Evolutionary conservation across 1,140 invertebrate species (phyloP).

Genomic region (Anoplolepis gracilipes): DNA sequence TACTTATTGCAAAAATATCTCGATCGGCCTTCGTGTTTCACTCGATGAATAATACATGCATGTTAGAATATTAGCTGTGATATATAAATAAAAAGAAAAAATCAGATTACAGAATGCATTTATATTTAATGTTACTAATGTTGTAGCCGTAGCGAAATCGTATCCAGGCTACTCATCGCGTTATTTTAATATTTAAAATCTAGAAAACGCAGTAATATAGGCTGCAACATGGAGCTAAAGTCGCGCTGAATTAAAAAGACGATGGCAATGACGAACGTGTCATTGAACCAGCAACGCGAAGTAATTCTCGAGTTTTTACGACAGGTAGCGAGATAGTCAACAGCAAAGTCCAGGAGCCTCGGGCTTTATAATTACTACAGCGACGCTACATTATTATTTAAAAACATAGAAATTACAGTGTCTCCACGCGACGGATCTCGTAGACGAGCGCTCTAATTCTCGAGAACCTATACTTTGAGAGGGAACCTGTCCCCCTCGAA

Average conservation of each 20-base stretch:
- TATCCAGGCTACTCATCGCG: not conserved
- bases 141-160: too few species aligned
- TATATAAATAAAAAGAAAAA: conserved; percentile 31
- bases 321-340: conserved; percentile 19
- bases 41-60: too few species aligned
- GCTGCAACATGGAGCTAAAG: conserved; percentile 10
- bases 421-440: conserved; percentile 58
- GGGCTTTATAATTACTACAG: conserved; percentile 56
- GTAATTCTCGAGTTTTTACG: conserved; percentile 43
- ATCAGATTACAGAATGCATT: conserved; percentile 13
- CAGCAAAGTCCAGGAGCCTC: conserved; percentile 43
- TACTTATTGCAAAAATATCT: too few species aligned
- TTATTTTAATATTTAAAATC: conserved; percentile 52
- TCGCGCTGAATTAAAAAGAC: conserved; percentile 29
- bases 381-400: conserved; percentile 53
- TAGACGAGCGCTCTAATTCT: conserved; percentile 14
- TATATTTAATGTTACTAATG: not conserved
- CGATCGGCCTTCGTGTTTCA: too few species aligned
- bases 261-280: conserved; percentile 35
- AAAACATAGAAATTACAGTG: conserved; percentile 46
- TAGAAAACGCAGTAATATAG: not conserved
- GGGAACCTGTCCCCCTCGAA: conserved; percentile 24
- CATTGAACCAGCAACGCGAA: conserved; percentile 40
- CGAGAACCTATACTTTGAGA: conserved; percentile 30
- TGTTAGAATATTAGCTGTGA: not conserved